A percentile compares a stretch with the other conserved stretches of the same genome.
Evolutionary conservation across 2,888 invertebrate species (phyloP).

Genomic region (Glyphotaelius pellucidus): DNA sequence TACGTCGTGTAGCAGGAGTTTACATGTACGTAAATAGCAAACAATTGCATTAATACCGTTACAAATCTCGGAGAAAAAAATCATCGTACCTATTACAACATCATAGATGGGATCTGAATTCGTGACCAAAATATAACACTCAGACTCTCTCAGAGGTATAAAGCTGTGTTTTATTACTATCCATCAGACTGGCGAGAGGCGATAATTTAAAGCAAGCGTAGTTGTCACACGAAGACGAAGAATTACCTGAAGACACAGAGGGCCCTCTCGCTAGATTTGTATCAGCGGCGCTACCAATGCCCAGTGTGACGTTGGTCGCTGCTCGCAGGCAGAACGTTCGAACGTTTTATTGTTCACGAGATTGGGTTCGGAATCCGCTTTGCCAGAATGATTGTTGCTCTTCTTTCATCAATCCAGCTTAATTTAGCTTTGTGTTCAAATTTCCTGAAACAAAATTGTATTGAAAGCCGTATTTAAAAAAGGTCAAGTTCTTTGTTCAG

Average conservation of each 20-base stretch:
- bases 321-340: neutral
- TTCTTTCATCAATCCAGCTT: constrained; percentile 32
- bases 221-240: neutral
- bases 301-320: neutral
- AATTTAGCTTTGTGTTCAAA: constrained; percentile 27
- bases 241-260: neutral
- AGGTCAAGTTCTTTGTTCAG: neutral
- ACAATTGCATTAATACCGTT: too few relatives aligned
- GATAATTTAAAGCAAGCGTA: neutral
- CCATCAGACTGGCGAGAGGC: neutral
- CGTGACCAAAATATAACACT: too few relatives aligned
- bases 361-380: constrained; percentile 36
- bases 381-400: constrained; percentile 2
- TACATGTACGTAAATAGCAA: too few relatives aligned
- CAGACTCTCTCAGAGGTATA: neutral
- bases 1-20: too few relatives aligned
- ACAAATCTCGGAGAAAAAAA: too few relatives aligned
- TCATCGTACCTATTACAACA: too few relatives aligned
- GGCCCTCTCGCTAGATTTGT: neutral
- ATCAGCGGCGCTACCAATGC: neutral
- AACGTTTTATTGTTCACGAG: constrained; percentile 25
- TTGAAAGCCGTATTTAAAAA: neutral
- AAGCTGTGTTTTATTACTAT: neutral
- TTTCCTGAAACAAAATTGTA: constrained; percentile 8
- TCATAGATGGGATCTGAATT: too few relatives aligned